phyloP scores from a whole-genome alignment of 2,113 vertebrate species.

The Brachypteracias leptosomus region DNA sequence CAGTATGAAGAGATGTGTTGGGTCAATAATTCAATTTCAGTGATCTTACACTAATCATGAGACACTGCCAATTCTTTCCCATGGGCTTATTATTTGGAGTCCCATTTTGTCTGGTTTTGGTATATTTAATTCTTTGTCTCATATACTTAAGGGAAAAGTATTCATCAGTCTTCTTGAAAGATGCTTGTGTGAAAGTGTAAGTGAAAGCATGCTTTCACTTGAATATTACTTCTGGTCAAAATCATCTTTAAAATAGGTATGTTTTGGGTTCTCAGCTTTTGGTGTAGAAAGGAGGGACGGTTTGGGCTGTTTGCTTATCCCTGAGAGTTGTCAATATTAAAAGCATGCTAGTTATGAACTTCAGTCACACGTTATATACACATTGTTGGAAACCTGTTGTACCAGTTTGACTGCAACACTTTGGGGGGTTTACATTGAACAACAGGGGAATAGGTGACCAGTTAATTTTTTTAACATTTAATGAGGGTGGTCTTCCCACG shows the following conservation, averaged over 20 bases:
- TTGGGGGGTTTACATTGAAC: background rate
- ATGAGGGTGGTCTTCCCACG: background rate
- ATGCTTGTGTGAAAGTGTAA: background rate
- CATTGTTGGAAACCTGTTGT: background rate
- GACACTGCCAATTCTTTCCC: background rate
- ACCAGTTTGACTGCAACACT: background rate
- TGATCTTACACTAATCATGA: background rate
- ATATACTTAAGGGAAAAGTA: background rate
- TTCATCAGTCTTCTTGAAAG: background rate
- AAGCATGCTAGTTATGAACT: background rate
- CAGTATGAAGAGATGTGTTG: background rate
- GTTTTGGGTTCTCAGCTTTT: background rate
- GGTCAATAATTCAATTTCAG: background rate
- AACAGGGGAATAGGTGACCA: background rate
- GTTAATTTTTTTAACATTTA: background rate
- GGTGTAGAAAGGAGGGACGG: background rate
- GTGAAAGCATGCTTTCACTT: background rate
- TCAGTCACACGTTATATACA: background rate
- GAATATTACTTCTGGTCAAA: background rate
- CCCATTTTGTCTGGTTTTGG: background rate
- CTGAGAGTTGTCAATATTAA: background rate
- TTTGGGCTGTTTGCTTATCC: background rate
- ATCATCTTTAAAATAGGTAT: background rate
- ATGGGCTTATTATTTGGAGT: background rate
- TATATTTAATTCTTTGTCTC: background rate